Conservation (phyloP, 2,888 invertebrate genomes). For the Dione juno region DNA sequence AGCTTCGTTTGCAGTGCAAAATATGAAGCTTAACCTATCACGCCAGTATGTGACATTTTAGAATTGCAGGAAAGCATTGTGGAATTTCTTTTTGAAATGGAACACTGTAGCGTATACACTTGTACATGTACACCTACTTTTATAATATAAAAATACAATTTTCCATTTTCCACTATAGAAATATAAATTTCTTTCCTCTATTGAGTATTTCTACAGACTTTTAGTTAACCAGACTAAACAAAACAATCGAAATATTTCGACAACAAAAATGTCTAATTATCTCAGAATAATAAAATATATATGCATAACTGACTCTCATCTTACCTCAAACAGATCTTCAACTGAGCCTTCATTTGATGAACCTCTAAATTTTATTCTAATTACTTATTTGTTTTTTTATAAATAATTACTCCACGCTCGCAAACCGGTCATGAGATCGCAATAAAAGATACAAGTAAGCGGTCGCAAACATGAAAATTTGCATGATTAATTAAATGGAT, state of each 20-base stretch:
- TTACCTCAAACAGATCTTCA: too few species aligned
- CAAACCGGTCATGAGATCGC: slow-evolving; percentile 12
- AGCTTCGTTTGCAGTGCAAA: too few species aligned
- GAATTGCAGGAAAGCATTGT: neutral
- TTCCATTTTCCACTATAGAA: neutral
- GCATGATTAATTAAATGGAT: slow-evolving; percentile 27
- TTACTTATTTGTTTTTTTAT: neutral
- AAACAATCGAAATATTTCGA: neutral
- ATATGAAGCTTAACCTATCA: slow-evolving; percentile 1
- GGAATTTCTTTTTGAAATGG: neutral
- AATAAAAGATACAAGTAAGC: slow-evolving; percentile 19
- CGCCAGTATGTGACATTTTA: neutral
- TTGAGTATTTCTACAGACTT: neutral
- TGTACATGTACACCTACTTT: neutral
- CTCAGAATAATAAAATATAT: too few species aligned
- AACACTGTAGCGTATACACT: neutral
- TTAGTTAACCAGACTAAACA: neutral
- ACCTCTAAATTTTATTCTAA: neutral
- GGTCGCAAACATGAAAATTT: slow-evolving; percentile 22
- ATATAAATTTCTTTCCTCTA: neutral
- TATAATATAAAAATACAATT: neutral
- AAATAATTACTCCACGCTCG: neutral
- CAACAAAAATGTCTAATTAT: neutral
- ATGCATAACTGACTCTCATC: too few species aligned
- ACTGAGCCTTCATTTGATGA: too few species aligned